Evolutionary conservation across 1,140 invertebrate species (phyloP).

Genomic region (Camponotus pennsylvanicus): DNA sequence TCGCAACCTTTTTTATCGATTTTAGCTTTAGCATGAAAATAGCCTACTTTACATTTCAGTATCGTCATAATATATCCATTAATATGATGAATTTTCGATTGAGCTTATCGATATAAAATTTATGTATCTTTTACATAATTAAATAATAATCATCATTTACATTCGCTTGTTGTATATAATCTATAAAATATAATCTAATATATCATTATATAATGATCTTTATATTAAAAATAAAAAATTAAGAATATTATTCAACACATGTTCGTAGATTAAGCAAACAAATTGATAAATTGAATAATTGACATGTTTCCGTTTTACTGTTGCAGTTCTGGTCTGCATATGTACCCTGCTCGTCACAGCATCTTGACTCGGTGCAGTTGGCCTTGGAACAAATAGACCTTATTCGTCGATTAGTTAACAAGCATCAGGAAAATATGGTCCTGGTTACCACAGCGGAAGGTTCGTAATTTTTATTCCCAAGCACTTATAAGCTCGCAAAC

Average conservation of each 20-base stretch:
- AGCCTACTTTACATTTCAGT: constrained; percentile 8
- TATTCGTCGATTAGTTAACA: constrained; percentile 93
- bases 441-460: constrained; percentile 90
- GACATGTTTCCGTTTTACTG: neutral
- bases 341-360: constrained; percentile 93
- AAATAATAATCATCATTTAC: constrained; percentile 19
- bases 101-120: constrained; percentile 18
- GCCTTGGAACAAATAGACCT: constrained; percentile 96
- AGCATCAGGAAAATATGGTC: constrained; percentile 90
- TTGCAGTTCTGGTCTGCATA: constrained; percentile 93
- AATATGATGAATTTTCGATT: constrained; percentile 42
- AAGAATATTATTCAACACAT: neutral
- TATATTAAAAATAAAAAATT: constrained; percentile 8
- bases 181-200: neutral
- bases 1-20: constrained; percentile 49
- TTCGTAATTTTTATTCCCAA: constrained; percentile 67
- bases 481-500: neutral
- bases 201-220: neutral
- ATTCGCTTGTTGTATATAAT: neutral
- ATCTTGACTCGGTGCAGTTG: constrained; percentile 94
- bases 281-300: neutral
- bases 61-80: constrained; percentile 39
- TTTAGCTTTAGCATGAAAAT: constrained; percentile 32
- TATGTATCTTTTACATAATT: constrained; percentile 39
- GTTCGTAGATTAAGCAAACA: neutral